Evolutionary conservation across 2,113 vertebrate genomes (phyloP), one percentile per base, ranked within the genome.

Genomic region (Aspiorhynchus laticeps): DNA sequence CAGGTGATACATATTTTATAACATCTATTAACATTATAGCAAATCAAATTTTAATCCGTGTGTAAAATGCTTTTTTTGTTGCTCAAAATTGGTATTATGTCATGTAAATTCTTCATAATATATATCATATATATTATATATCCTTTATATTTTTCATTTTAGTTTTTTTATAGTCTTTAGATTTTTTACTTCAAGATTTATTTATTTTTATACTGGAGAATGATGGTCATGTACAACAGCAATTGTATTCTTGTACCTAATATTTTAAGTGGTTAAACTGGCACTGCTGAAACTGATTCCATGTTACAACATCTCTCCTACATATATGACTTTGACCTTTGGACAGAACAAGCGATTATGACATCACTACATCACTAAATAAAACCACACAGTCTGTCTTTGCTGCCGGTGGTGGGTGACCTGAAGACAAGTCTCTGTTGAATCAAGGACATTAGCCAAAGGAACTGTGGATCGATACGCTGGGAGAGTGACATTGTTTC

Each of bases 401-500:
- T 78, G 17, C 17, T 71, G 67, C 67, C 2, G 69, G 33, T 12
- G 33, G 31, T 19, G 33, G 59, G 51, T 85, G 48, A n/a, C 83
- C 38, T 61, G 67, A 69, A 84, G 51, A 83, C 73, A 46, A 75
- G 41, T n/a, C 67, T 28, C 65, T 80, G 46, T 28, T 61, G 82
- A 46, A 10, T 67, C 83, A 38, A 73, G 53, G 67, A 56, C 76
- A 80, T 80, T 85, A 65, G 51, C 28, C 76, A 53, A 12, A 75
- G 83, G 65, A 46, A 67, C 73, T 28, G 14, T 48, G n/a, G 56
- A 69, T 85, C 83, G 17, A 51, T 80, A 41, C 24, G 24, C 19
- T 24, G 51, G 76, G 33, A 80, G 48, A 85, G 61, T 84, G 76
- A 38, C 76, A 85, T 88, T 80, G 63, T 80, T 88, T 61, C 77